Percentiles rank a stretch among this genome's conserved stretches.
These are phyloP conservation scores for Bombus huntii DNA, from an alignment of 1,140 invertebrate genomes.

Conservation along the genomic window DNA sequence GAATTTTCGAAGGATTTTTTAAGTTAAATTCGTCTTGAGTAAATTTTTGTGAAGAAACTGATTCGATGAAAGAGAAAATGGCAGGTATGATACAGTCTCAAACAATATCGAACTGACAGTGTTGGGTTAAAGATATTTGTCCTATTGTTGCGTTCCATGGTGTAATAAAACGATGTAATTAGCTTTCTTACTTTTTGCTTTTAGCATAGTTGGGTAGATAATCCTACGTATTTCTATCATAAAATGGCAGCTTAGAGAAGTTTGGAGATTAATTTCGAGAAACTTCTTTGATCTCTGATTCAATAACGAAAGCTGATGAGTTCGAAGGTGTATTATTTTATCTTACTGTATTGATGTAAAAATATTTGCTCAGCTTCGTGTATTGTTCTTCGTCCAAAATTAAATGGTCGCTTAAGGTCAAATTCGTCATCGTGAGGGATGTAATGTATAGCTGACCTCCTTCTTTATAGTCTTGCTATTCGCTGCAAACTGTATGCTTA, in stretches of 20 bases:
- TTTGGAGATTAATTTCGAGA: no score
- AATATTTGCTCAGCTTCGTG: background rate
- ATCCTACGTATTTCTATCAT: no score
- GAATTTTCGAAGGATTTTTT: background rate
- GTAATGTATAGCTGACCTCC: background rate
- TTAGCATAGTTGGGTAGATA: no score
- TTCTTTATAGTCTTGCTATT: background rate
- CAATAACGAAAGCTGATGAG: background rate
- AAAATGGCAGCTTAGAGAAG: no score
- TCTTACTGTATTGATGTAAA: background rate
- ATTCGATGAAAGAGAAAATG: no score
- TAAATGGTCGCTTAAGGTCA: background rate
- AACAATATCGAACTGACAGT: no score
- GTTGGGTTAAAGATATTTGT: no score
- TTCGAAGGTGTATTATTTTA: background rate
- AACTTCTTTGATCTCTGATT: background rate
- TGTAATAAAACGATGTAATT: no score
- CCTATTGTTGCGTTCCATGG: no score
- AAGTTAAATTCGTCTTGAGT: background rate
- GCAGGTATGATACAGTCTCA: no score
- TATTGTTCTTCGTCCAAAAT: slow-evolving; percentile 3
- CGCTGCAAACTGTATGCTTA: background rate
- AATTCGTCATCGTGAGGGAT: background rate
- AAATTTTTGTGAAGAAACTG: no score
- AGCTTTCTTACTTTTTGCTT: no score